phyloP scores from a whole-genome alignment of 92 coral and sea anemone genomes.

The Umimayanthus kanabou region DNA sequence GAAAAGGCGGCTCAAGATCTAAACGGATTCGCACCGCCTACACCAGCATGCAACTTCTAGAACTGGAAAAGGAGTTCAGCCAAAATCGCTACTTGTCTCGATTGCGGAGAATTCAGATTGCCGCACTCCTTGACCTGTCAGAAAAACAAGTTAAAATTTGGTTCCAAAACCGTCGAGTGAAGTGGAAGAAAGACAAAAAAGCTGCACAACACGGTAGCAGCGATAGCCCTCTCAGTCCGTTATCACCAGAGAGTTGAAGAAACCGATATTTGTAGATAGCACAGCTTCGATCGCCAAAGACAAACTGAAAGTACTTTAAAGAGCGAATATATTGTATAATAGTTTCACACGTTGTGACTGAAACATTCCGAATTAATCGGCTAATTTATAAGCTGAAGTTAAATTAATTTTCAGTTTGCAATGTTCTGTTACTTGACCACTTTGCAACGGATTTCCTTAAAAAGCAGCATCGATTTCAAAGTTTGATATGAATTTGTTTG shows the following conservation, averaged over 20 bases:
- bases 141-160: slow-evolving; percentile 99
- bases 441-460: neutral
- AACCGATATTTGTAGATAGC: neutral
- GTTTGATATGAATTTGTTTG: neutral
- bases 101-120: slow-evolving; percentile 93
- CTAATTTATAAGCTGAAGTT: slow-evolving; percentile 54
- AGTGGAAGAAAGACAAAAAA: slow-evolving; percentile 98
- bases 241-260: slow-evolving; percentile 69
- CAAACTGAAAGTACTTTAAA: slow-evolving; percentile 47
- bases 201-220: slow-evolving; percentile 79
- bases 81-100: slow-evolving; percentile 95
- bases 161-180: slow-evolving; percentile 99
- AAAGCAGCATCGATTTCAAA: slow-evolving; percentile 8
- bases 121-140: slow-evolving; percentile 90
- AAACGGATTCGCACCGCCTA: slow-evolving; percentile 96
- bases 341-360: slow-evolving; percentile 32
- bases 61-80: slow-evolving; percentile 97
- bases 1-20: slow-evolving; percentile 86
- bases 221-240: slow-evolving; percentile 63
- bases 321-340: slow-evolving; percentile 52
- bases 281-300: slow-evolving; percentile 5
- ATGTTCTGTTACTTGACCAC: neutral
- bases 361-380: slow-evolving; percentile 59
- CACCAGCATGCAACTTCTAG: slow-evolving; percentile 94
- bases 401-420: slow-evolving; percentile 41